Evolutionary conservation across 2,113 vertebrate species (phyloP), one percentile per base, ranked within the genome.

Genomic region (Stigmatopora argus): DNA sequence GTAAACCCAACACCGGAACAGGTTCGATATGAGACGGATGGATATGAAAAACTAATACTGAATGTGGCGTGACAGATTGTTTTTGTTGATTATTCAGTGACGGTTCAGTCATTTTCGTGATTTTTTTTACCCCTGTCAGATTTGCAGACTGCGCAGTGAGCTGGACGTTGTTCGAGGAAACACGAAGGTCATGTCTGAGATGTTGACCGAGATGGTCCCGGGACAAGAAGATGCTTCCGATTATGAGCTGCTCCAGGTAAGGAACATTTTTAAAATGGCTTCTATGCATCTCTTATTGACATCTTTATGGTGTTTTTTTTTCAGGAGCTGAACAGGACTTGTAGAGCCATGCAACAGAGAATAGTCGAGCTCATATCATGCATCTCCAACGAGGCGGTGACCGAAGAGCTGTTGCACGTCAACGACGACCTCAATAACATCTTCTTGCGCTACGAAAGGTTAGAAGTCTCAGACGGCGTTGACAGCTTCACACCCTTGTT

Each of bases 161-260:
- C 85, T 99, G 77, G 97, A 98, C 55, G 88, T 99, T 38, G 97
- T 99, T 62, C 95, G 96, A 65, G 96, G 97, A 69, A 99, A 99
- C 85, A 93, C 94, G 1, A 98, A 99, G 77, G 97, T 99, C 80
- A 99, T 99, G 97, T 99, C 97, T 1, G 96, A 98, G 91, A 98
- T 99, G 97, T 80, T 99, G 70, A 99, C 96, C 1, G 96, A 99
- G 88, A 96, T 99, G 95, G 93, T 98, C 13, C 96, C 96, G 0
- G 97, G 95, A 48, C 95, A 99, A 77, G 96, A 97, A 70, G 95
- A 97, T n/a, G 89, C 95, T 0, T 98, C 96, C 2, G 97, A 99
- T 71, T 93, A 96, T 17, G 95, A 99, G 66, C 80, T 99, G 58
- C 88, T 99, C 2, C 97, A 99, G 94, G 97, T 92, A 69, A 90